A percentile compares a stretch with the other conserved stretches of the same genome.
These are phyloP conservation scores for Umimayanthus kanabou DNA, from an alignment of 92 coral and sea anemone species.

Conservation along the genomic window DNA sequence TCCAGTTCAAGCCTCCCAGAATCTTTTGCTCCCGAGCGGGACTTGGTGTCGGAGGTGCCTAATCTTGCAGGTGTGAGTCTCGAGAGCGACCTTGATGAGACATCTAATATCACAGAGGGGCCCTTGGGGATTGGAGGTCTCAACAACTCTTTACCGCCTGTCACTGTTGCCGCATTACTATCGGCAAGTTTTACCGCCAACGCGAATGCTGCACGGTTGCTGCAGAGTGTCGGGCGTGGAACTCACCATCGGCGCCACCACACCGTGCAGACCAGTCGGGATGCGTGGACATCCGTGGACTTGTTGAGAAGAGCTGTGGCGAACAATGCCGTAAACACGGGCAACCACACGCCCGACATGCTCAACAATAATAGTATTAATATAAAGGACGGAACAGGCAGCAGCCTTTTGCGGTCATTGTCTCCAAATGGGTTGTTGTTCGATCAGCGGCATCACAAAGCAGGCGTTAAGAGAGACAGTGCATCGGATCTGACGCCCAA, in stretches of 20 bases:
- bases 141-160: slow-evolving; percentile 62
- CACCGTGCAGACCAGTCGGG: slow-evolving; percentile 87
- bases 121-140: slow-evolving; percentile 43
- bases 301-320: slow-evolving; percentile 87
- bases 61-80: slow-evolving; percentile 7
- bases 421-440: slow-evolving; percentile 86
- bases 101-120: slow-evolving; percentile 21
- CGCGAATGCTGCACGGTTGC: slow-evolving; percentile 60
- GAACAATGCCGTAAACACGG: slow-evolving; percentile 70
- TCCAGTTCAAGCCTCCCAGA: slow-evolving; percentile 46
- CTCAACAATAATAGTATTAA: slow-evolving; percentile 91
- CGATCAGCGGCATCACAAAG: slow-evolving; percentile 72
- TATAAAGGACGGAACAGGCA: slow-evolving; percentile 71
- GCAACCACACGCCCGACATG: slow-evolving; percentile 86
- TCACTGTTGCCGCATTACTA: slow-evolving; percentile 64
- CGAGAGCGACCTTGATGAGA: slow-evolving; percentile 37
- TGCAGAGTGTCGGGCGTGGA: slow-evolving; percentile 56
- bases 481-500: slow-evolving; percentile 68
- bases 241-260: slow-evolving; percentile 93
- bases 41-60: slow-evolving; percentile 44
- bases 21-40: slow-evolving; percentile 38
- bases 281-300: slow-evolving; percentile 90
- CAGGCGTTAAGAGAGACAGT: slow-evolving; percentile 74
- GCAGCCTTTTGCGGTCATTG: slow-evolving; percentile 68
- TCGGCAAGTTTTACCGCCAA: slow-evolving; percentile 67